phyloP scores from a whole-genome alignment of 2,888 invertebrate species.

The Scaptomyza polygonia region DNA sequence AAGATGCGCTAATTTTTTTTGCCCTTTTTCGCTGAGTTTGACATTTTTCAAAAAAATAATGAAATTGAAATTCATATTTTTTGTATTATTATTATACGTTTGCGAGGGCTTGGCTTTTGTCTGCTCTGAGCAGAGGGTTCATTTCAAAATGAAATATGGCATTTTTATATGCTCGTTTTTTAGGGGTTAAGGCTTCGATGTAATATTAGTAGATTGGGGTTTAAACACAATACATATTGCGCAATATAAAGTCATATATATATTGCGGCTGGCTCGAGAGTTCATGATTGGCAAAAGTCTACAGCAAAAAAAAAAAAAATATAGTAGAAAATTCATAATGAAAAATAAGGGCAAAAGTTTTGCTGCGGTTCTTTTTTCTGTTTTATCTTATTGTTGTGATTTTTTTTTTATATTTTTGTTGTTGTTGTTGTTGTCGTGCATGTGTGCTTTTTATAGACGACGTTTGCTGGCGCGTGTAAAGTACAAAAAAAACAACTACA shows the following conservation, averaged over 20 bases:
- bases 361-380: constrained; percentile 18
- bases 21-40: too few relatives aligned
- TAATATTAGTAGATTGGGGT: constrained; percentile 28
- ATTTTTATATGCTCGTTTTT: constrained; percentile 40
- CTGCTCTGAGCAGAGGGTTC: constrained; percentile 43
- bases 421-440: constrained; percentile 40
- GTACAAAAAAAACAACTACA: constrained; percentile 20
- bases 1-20: constrained; percentile 19
- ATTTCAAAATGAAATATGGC: constrained; percentile 53
- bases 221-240: constrained; percentile 28
- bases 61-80: constrained; percentile 11
- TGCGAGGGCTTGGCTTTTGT: constrained; percentile 10
- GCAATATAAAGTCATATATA: constrained; percentile 21
- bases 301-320: constrained; percentile 16
- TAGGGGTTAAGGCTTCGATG: constrained; percentile 29
- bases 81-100: constrained; percentile 1
- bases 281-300: constrained; percentile 11
- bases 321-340: neutral
- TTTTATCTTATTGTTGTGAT: constrained; percentile 51
- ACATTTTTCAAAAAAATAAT: too few relatives aligned
- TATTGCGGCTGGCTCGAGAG: constrained; percentile 47
- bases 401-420: constrained; percentile 24
- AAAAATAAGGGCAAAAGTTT: constrained; percentile 59
- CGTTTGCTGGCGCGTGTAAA: constrained; percentile 69
- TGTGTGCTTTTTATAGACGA: constrained; percentile 58